Evolutionary conservation across 2,113 vertebrate genomes (phyloP).

Genomic region (Gambusia holbrooki): DNA sequence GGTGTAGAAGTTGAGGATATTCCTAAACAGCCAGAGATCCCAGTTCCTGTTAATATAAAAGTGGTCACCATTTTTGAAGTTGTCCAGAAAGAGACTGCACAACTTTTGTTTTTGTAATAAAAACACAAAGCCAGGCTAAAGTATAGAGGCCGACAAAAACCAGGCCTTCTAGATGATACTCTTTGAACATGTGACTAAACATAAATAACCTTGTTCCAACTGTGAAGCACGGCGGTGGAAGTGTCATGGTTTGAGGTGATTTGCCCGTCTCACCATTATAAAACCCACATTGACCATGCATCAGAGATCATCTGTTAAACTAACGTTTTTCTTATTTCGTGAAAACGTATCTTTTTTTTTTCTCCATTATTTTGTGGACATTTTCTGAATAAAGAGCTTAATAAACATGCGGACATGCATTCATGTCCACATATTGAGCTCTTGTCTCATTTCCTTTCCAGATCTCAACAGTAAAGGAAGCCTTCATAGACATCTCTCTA

Average conservation of each 20-base stretch:
- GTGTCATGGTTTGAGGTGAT: neutral
- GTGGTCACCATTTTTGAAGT: no score
- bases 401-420: no score
- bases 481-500: slow-evolving; percentile 98
- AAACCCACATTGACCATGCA: neutral
- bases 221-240: neutral
- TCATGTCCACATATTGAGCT: neutral
- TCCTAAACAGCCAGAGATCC: neutral
- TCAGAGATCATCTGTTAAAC: neutral
- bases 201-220: neutral
- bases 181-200: neutral
- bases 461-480: slow-evolving; percentile 96
- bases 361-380: no score
- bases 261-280: neutral
- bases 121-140: no score
- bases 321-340: no score
- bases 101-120: no score
- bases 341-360: no score
- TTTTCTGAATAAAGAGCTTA: no score
- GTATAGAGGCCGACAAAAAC: neutral
- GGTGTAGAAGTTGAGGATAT: neutral
- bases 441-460: slow-evolving; percentile 69
- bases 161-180: neutral
- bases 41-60: neutral
- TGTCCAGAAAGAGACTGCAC: no score